Percentiles rank a stretch among this genome's conserved stretches.
Evolutionary conservation across 2,113 vertebrate species (phyloP).

Genomic region (Dipodomys ordii): DNA sequence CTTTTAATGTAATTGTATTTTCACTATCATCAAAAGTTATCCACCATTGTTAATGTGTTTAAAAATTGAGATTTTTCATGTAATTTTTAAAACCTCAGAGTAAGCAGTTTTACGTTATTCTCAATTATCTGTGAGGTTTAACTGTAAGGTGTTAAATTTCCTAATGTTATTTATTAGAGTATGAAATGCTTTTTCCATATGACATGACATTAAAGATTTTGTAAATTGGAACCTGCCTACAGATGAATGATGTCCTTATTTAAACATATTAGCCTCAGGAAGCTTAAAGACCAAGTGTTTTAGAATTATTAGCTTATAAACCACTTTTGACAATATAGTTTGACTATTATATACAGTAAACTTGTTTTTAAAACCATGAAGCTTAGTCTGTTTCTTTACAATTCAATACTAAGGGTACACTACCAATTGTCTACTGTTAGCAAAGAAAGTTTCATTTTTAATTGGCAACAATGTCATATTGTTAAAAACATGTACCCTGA

Average conservation of each 20-base stretch:
- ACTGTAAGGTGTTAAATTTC: slow-evolving; percentile 50
- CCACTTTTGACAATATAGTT: slow-evolving; percentile 30
- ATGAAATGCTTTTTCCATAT: slow-evolving; percentile 64
- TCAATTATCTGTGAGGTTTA: slow-evolving; percentile 43
- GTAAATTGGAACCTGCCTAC: slow-evolving; percentile 61
- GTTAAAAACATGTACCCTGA: slow-evolving; percentile 16
- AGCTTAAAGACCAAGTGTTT: slow-evolving; percentile 48
- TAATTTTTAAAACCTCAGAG: slow-evolving; percentile 42
- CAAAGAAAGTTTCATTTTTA: neutral
- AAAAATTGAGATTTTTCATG: slow-evolving; percentile 41
- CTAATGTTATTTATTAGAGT: slow-evolving; percentile 54
- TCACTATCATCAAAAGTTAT: slow-evolving; percentile 31
- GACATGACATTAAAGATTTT: slow-evolving; percentile 67
- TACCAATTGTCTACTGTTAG: neutral
- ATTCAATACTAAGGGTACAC: neutral
- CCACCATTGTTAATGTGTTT: slow-evolving; percentile 35
- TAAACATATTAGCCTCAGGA: slow-evolving; percentile 44
- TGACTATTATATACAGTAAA: neutral
- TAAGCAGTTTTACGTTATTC: slow-evolving; percentile 52
- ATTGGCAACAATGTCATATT: neutral
- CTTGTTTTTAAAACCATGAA: neutral
- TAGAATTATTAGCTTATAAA: slow-evolving; percentile 54
- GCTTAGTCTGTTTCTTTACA: slow-evolving; percentile 31
- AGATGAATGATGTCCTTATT: slow-evolving; percentile 68
- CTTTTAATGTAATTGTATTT: slow-evolving; percentile 47